phyloP scores from a whole-genome alignment of 37 sponge, comb jelly and placozoan species.

The Geodia barretti region DNA sequence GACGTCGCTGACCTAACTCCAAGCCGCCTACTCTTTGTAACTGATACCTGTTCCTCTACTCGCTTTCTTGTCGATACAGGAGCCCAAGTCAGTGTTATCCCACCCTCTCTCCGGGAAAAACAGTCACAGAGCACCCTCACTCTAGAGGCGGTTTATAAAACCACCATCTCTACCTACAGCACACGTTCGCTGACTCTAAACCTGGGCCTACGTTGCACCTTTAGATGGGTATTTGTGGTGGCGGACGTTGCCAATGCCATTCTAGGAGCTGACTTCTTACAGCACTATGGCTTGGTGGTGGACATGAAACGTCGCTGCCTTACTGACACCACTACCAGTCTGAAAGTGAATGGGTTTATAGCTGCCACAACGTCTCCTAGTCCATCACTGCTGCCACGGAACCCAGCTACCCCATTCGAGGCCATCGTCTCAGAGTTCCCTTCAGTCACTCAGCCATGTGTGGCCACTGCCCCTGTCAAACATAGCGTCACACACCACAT shows the following conservation, averaged over 20 bases:
- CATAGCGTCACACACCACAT: slow-evolving; percentile 18
- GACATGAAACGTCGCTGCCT: too few species aligned
- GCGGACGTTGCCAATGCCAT: slow-evolving; percentile 47
- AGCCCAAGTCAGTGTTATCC: slow-evolving; percentile 47
- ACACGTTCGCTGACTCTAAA: slow-evolving; percentile 48
- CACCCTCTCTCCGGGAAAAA: background rate
- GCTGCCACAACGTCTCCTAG: background rate
- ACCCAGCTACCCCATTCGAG: background rate
- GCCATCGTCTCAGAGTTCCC: slow-evolving; percentile 12
- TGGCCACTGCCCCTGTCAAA: too few species aligned
- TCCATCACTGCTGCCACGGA: slow-evolving; percentile 16
- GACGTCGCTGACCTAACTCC: slow-evolving; percentile 38
- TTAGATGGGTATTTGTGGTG: slow-evolving; percentile 9
- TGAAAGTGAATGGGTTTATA: slow-evolving; percentile 8
- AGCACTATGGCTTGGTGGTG: background rate
- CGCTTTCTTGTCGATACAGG: slow-evolving; percentile 51
- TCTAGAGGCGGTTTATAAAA: slow-evolving; percentile 6
- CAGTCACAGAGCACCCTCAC: background rate
- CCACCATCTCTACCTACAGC: slow-evolving; percentile 39
- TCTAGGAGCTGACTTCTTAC: slow-evolving; percentile 43
- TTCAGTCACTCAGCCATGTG: background rate
- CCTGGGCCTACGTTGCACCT: too few species aligned
- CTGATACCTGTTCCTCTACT: background rate
- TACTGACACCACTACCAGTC: background rate
- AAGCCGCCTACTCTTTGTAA: slow-evolving; percentile 34